phyloP scores from a whole-genome alignment of 92 coral and sea anemone species.

The Siderastrea siderea region DNA sequence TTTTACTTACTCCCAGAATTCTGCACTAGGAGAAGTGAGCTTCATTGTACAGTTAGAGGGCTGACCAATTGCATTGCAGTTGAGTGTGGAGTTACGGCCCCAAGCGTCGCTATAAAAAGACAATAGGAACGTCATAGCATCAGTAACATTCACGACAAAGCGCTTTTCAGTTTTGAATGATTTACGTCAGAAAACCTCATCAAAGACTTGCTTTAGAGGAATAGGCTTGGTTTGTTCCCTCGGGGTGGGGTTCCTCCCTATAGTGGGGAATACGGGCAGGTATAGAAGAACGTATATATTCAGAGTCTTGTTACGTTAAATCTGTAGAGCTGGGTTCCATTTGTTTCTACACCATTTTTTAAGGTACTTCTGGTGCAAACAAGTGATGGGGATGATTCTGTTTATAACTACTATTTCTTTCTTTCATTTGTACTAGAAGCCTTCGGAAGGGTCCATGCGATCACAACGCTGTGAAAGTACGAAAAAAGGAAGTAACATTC shows the following conservation, averaged over 20 bases:
- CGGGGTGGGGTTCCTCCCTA: too few relatives aligned
- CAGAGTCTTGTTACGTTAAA: not conserved
- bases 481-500: not conserved
- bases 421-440: too few relatives aligned
- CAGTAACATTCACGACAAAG: not conserved
- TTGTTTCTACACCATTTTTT: slow-evolving; percentile 24
- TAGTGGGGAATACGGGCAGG: too few relatives aligned
- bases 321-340: slow-evolving; percentile 58
- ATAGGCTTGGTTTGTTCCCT: too few relatives aligned
- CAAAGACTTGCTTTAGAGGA: too few relatives aligned
- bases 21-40: slow-evolving; percentile 73
- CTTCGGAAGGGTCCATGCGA: slow-evolving; percentile 48
- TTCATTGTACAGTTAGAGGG: slow-evolving; percentile 46
- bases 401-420: too few relatives aligned
- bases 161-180: too few relatives aligned
- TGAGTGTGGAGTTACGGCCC: slow-evolving; percentile 25
- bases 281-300: too few relatives aligned
- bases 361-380: slow-evolving; percentile 51
- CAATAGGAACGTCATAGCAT: not conserved
- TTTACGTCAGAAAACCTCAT: too few relatives aligned
- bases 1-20: slow-evolving; percentile 76
- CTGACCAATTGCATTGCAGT: slow-evolving; percentile 60
- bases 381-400: slow-evolving; percentile 29
- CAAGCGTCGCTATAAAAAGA: slow-evolving; percentile 5
- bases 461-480: slow-evolving; percentile 69